Percentiles rank a stretch among this genome's conserved stretches.
These are phyloP conservation scores for Oreochromis spilurus DNA, from an alignment of 2,113 vertebrate genomes.

Conservation along the genomic window DNA sequence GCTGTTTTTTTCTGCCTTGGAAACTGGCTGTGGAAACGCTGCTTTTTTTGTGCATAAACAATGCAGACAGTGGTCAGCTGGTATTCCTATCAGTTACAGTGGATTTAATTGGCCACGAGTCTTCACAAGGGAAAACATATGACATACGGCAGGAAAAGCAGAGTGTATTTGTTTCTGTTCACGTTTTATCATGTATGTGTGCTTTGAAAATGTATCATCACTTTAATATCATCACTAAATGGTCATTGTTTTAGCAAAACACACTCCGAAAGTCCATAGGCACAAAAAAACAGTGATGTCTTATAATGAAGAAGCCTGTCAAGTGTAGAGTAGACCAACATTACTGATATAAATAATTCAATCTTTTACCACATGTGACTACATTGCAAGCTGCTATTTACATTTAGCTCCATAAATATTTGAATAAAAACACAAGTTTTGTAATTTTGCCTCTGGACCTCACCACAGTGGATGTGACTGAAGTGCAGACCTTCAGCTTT, in stretches of 20 bases:
- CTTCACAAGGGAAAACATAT: not conserved
- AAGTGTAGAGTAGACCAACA: not conserved
- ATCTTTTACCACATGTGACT: not conserved
- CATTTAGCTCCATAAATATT: not conserved
- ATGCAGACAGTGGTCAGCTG: not conserved
- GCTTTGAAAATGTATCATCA: not conserved
- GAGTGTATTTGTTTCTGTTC: not conserved
- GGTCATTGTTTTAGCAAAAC: not conserved
- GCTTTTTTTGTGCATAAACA: not conserved
- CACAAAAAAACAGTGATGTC: fast-evolving
- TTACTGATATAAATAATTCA: not conserved
- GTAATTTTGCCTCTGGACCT: not conserved
- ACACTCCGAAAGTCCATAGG: not conserved
- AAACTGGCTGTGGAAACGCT: not conserved
- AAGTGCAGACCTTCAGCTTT: not conserved
- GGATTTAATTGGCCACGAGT: not conserved
- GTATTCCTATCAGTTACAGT: not conserved
- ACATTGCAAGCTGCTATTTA: not conserved
- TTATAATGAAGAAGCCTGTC: not conserved
- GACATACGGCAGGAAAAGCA: not conserved
- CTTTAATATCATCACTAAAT: not conserved
- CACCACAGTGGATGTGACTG: not conserved
- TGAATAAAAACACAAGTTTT: not conserved
- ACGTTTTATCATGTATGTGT: not conserved
- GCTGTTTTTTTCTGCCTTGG: not conserved